A percentile compares a stretch with the other conserved stretches of the same genome.
phyloP scores from a whole-genome alignment of 2,113 vertebrate genomes.

The Bubo scandiacus region DNA sequence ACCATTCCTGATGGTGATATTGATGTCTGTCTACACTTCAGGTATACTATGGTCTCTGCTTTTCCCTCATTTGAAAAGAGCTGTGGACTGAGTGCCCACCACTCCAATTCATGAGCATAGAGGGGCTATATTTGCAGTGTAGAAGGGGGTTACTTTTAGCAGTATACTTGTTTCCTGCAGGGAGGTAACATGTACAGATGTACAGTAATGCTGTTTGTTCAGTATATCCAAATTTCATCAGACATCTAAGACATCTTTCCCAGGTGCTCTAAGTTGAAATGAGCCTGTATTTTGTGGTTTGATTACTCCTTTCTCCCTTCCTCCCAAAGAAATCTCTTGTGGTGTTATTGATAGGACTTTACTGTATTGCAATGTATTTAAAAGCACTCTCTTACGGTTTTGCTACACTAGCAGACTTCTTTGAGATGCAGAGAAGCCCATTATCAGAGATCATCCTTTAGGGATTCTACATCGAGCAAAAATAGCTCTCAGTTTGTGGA shows the following conservation, averaged over 20 bases:
- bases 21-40: background rate
- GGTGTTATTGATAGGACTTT: background rate
- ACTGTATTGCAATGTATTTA: background rate
- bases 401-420: background rate
- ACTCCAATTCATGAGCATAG: background rate
- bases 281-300: background rate
- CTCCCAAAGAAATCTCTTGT: background rate
- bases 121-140: background rate
- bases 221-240: background rate
- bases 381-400: background rate
- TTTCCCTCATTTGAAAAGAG: background rate
- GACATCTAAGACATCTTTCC: background rate
- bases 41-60: background rate
- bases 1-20: background rate
- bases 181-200: background rate
- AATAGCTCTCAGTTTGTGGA: conserved; percentile 29
- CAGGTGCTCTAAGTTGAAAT: background rate
- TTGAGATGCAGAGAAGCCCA: conserved; percentile 17
- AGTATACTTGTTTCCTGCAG: background rate
- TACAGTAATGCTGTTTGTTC: background rate
- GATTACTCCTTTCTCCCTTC: background rate
- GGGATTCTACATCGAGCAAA: conserved; percentile 25
- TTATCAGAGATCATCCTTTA: conserved; percentile 39
- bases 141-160: background rate
- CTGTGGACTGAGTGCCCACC: background rate